Percentiles rank a stretch among this genome's conserved stretches.
These are phyloP conservation scores for Chymomyza costata DNA, from an alignment of 1,140 invertebrate species.

Conservation along the genomic window DNA sequence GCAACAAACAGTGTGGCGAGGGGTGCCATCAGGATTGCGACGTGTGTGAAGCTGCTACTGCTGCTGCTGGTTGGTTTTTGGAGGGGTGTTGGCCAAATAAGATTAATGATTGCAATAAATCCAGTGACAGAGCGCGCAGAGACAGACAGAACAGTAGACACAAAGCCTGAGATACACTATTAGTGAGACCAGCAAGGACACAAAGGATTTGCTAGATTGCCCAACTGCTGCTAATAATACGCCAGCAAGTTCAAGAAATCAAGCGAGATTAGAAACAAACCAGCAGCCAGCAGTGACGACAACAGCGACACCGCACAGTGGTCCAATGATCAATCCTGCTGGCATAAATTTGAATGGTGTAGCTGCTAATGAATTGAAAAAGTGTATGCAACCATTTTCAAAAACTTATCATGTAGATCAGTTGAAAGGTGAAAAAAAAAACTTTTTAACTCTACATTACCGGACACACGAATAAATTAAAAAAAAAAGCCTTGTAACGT, in stretches of 20 bases:
- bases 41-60: too few relatives aligned
- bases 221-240: conserved; percentile 54
- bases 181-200: conserved; percentile 70
- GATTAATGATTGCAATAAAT: conserved; percentile 76
- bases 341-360: too few relatives aligned
- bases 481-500: too few relatives aligned
- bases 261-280: conserved; percentile 44
- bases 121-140: conserved; percentile 59
- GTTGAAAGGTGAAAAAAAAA: too few relatives aligned
- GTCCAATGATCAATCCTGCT: too few relatives aligned
- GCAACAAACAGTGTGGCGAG: conserved; percentile 15
- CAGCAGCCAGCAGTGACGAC: conserved; percentile 33
- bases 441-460: too few relatives aligned
- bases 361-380: too few relatives aligned
- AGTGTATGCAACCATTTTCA: too few relatives aligned
- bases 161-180: conserved; percentile 41
- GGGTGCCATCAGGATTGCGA: not conserved
- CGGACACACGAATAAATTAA: too few relatives aligned
- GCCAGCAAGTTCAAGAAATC: conserved; percentile 62
- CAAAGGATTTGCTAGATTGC: conserved; percentile 42
- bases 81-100: conserved; percentile 44
- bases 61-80: too few relatives aligned
- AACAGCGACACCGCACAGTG: too few relatives aligned
- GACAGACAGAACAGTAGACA: conserved; percentile 18
- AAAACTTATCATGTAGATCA: too few relatives aligned